These are phyloP conservation scores for Neotoxoptera formosana DNA, from an alignment of 1,140 invertebrate genomes.

Conservation along the genomic window DNA sequence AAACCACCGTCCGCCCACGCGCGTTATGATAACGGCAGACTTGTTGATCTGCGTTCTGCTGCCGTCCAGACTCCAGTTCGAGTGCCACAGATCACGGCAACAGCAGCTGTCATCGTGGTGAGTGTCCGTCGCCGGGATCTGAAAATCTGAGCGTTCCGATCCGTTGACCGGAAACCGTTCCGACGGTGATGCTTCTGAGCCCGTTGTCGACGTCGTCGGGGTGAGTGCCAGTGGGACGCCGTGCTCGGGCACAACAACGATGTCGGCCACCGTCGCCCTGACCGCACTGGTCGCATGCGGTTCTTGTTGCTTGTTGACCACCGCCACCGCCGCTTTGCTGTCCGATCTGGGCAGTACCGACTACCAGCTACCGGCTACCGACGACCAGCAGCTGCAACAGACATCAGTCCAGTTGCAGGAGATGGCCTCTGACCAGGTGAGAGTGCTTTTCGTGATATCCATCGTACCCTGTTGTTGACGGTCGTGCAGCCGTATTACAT, in stretches of 20 bases:
- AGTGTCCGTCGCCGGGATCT: neutral
- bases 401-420: neutral
- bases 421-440: neutral
- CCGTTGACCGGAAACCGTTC: neutral
- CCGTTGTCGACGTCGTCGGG: neutral
- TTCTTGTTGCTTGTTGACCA: neutral
- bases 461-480: neutral
- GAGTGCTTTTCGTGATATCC: no score
- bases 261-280: neutral
- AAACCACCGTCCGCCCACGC: neutral
- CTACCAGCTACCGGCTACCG: neutral
- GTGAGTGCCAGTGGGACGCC: neutral
- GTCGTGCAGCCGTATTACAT: neutral
- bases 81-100: neutral
- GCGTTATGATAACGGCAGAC: neutral
- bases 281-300: neutral
- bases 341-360: neutral
- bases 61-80: neutral
- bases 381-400: neutral
- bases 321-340: neutral
- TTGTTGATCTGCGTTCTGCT: neutral
- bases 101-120: no score
- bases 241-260: neutral
- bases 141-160: neutral
- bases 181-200: neutral